Evolutionary conservation across 1,140 invertebrate species (phyloP).

Genomic region (Drosophila ogumai): DNA sequence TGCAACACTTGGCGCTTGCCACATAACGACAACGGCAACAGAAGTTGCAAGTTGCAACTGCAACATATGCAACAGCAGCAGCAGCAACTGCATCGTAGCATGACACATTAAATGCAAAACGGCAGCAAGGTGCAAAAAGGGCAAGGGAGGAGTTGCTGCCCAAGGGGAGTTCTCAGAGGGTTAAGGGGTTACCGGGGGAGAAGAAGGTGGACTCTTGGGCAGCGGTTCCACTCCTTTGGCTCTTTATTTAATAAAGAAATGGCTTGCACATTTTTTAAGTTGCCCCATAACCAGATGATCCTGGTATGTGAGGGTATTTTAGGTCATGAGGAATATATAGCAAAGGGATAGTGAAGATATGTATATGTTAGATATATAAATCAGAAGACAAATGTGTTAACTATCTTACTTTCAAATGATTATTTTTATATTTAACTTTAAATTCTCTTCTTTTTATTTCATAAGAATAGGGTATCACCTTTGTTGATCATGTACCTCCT

Average conservation of each 20-base stretch:
- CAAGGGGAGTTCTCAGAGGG: neutral
- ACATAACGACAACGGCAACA: conserved; percentile 71
- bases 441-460: neutral
- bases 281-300: conserved; percentile 28
- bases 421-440: neutral
- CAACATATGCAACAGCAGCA: conserved; percentile 71
- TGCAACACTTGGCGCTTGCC: conserved; percentile 82
- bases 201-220: conserved; percentile 32
- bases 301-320: neutral
- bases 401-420: neutral
- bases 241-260: conserved; percentile 81
- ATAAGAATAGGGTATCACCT: neutral
- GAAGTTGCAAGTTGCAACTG: conserved; percentile 69
- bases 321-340: neutral
- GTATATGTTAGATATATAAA: neutral
- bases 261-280: conserved; percentile 55
- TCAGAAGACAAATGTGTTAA: neutral
- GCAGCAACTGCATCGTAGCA: conserved; percentile 74
- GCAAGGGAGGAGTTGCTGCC: conserved; percentile 1
- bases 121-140: conserved; percentile 48
- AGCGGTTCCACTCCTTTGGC: conserved; percentile 43
- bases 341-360: neutral
- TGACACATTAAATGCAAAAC: conserved; percentile 83
- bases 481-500: neutral
- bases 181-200: conserved; percentile 24